Percentiles rank a stretch among this genome's conserved stretches.
These are phyloP conservation scores for Rhea americana DNA, from an alignment of 2,113 vertebrate species.

Conservation along the genomic window DNA sequence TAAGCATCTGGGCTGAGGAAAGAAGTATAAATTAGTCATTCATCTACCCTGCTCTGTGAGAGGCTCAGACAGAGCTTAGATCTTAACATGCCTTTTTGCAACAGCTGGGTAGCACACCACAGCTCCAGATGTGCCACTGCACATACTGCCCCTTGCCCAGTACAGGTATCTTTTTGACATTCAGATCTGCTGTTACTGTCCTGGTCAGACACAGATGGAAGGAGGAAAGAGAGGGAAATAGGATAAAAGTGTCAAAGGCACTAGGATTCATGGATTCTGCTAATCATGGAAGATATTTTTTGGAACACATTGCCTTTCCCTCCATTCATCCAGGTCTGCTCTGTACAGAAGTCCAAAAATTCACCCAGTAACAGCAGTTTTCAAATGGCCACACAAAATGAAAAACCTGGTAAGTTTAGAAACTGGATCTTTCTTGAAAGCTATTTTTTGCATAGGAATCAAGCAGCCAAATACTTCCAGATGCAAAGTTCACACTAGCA, in stretches of 20 bases:
- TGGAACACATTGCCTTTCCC: not conserved
- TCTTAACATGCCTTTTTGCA: constrained; percentile 2
- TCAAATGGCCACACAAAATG: not conserved
- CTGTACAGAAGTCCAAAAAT: not conserved
- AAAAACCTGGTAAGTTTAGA: not conserved
- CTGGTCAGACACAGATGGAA: not conserved
- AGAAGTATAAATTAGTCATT: not conserved
- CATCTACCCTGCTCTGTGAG: not conserved
- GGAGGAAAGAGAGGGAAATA: not conserved
- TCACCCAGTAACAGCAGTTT: not conserved
- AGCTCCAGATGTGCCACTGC: not conserved
- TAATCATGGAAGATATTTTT: not conserved
- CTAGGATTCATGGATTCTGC: not conserved
- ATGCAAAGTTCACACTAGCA: not conserved
- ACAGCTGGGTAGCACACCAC: not conserved
- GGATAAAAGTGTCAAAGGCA: not conserved
- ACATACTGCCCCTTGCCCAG: not conserved
- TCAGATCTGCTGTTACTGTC: not conserved
- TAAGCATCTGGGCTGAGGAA: not conserved
- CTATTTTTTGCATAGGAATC: not conserved
- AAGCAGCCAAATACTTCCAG: not conserved
- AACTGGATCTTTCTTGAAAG: not conserved
- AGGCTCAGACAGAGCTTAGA: not conserved
- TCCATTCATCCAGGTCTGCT: not conserved
- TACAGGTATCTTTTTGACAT: not conserved